Conservation (phyloP, 1,140 invertebrate genomes). For the Scylla paramamosain region DNA sequence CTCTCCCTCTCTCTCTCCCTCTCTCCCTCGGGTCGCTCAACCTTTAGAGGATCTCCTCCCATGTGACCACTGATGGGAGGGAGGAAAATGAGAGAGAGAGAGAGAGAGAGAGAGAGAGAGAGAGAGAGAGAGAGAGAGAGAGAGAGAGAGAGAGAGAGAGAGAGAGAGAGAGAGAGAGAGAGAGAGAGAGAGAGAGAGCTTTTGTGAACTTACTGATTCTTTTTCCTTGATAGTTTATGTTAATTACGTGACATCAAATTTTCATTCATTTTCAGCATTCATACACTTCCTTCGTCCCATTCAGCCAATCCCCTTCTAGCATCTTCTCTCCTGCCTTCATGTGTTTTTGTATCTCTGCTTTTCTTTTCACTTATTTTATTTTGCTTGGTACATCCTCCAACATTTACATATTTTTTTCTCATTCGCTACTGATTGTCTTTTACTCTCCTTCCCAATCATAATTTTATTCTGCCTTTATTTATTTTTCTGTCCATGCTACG, state of each 20-base stretch:
- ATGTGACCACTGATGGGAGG: constrained; percentile 22
- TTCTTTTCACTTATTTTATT: neutral
- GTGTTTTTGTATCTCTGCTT: neutral
- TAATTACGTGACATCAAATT: no score
- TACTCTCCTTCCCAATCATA: no score
- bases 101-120: constrained; percentile 42
- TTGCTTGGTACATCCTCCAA: neutral
- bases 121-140: constrained; percentile 40
- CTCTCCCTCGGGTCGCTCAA: constrained; percentile 34
- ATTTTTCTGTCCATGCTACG: no score
- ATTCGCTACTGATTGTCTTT: no score
- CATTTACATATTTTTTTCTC: no score
- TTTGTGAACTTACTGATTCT: no score
- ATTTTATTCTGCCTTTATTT: no score
- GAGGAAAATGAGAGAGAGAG: constrained; percentile 8
- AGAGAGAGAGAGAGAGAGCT: no score
- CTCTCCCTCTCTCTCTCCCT: constrained; percentile 25
- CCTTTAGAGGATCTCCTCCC: neutral
- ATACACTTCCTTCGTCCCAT: neutral
- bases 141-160: neutral
- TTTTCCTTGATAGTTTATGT: no score
- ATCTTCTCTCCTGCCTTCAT: neutral
- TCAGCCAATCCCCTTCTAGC: neutral
- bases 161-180: neutral
- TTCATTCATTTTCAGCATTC: neutral